Percentiles rank a stretch among this genome's conserved stretches.
Conservation (phyloP, 2,113 vertebrate species). For the Trogon surrucura region DNA sequence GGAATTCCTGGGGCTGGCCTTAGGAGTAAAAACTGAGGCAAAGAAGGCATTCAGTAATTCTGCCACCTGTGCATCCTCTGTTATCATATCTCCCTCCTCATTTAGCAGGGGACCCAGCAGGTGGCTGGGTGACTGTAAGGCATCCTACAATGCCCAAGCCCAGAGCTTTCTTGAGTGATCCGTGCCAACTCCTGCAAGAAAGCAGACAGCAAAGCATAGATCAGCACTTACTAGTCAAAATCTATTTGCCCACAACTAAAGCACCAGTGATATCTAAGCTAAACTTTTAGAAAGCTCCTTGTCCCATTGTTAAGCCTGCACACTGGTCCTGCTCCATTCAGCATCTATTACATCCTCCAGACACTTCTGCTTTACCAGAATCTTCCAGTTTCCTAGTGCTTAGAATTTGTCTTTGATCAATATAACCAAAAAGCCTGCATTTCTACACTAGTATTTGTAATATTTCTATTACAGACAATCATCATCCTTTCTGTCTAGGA, state of each 20-base stretch:
- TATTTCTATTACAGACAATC: neutral
- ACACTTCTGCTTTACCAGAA: neutral
- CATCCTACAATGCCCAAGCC: neutral
- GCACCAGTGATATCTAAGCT: neutral
- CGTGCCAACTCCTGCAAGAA: neutral
- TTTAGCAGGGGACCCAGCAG: too few relatives aligned
- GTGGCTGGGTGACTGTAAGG: neutral
- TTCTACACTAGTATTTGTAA: neutral
- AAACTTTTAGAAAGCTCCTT: neutral
- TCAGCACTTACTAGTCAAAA: neutral
- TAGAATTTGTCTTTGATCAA: neutral
- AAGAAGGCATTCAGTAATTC: too few relatives aligned
- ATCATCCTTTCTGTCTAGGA: neutral
- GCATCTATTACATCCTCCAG: neutral
- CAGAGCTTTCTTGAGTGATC: neutral
- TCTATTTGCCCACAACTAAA: neutral
- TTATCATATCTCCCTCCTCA: too few relatives aligned
- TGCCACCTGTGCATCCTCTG: too few relatives aligned
- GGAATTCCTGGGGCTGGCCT: too few relatives aligned
- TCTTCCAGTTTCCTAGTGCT: neutral
- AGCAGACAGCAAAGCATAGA: neutral
- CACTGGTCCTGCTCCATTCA: neutral
- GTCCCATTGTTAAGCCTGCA: neutral
- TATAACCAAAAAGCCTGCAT: neutral
- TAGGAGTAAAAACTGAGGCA: too few relatives aligned